A percentile compares a stretch with the other conserved stretches of the same genome.
Evolutionary conservation across 2,888 invertebrate genomes (phyloP).

Genomic region (Nomada flava): DNA sequence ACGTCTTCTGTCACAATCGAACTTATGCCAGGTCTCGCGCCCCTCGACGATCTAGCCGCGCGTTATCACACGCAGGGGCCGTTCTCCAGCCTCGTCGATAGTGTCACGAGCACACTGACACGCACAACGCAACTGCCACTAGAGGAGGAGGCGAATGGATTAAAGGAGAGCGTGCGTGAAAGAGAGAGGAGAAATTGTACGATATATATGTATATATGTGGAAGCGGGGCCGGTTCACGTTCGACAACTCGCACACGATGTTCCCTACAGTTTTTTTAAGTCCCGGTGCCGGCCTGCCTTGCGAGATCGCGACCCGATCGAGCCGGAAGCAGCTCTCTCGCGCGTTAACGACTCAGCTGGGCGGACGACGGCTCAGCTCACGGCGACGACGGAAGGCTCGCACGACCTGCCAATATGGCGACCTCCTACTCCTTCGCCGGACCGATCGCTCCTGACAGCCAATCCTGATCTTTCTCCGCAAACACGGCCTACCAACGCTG

Average conservation of each 20-base stretch:
- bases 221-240: slow-evolving; percentile 40
- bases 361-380: slow-evolving; percentile 76
- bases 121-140: not conserved
- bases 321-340: slow-evolving; percentile 43
- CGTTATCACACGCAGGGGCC: slow-evolving; percentile 10
- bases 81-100: slow-evolving; percentile 44
- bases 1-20: slow-evolving; percentile 58
- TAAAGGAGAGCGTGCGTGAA: no score
- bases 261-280: slow-evolving; percentile 19
- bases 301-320: slow-evolving; percentile 61
- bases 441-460: slow-evolving; percentile 62
- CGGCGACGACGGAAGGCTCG: slow-evolving; percentile 76
- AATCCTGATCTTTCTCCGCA: slow-evolving; percentile 45
- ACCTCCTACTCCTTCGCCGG: slow-evolving; percentile 60
- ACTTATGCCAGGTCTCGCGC: slow-evolving; percentile 39
- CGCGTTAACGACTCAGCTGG: slow-evolving; percentile 78
- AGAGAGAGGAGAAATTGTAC: not conserved
- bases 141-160: not conserved
- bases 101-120: slow-evolving; percentile 42
- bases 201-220: slow-evolving; percentile 1
- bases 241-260: not conserved
- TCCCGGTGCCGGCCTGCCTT: slow-evolving; percentile 33
- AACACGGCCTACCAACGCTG: slow-evolving; percentile 39
- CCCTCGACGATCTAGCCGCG: not conserved
- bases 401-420: slow-evolving; percentile 78